These are phyloP conservation scores for Vombatus ursinus DNA, from an alignment of 2,113 vertebrate genomes.

Conservation along the genomic window DNA sequence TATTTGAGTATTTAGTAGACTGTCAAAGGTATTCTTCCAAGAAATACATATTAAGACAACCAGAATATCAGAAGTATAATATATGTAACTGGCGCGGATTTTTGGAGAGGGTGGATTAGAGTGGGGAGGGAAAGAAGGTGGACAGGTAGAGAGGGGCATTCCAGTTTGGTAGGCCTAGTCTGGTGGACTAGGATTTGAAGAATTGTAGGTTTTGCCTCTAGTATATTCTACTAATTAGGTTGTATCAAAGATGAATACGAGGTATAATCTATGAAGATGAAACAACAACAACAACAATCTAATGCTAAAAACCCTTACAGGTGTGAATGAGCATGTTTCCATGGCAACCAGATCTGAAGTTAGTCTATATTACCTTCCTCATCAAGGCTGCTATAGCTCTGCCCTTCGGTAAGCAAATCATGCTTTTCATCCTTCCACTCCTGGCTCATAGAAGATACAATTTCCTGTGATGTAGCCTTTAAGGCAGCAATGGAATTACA, in stretches of 20 bases:
- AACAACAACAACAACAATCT: not conserved
- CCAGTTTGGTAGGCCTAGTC: not conserved
- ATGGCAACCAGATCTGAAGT: not conserved
- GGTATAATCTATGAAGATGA: not conserved
- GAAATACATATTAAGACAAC: not conserved
- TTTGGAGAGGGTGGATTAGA: not conserved
- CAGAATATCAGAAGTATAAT: not conserved
- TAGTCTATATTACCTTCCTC: slow-evolving; percentile 89
- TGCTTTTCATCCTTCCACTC: slow-evolving; percentile 89
- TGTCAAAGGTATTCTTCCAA: not conserved
- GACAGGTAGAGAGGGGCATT: not conserved
- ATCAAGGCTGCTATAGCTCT: slow-evolving; percentile 94
- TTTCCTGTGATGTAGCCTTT: slow-evolving; percentile 95
- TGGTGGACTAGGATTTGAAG: not conserved
- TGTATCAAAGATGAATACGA: not conserved
- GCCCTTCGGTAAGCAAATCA: slow-evolving; percentile 89
- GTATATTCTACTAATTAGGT: not conserved
- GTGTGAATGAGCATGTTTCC: not conserved
- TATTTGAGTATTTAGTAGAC: not conserved
- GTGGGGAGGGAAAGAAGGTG: not conserved
- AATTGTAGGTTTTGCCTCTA: not conserved
- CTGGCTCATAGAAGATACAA: slow-evolving; percentile 87
- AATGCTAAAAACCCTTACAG: not conserved
- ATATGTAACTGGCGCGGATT: not conserved
- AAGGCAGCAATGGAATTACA: slow-evolving; percentile 94